Conservation (phyloP, 2,113 vertebrate species). For the Neodontobutis hainanensis region DNA sequence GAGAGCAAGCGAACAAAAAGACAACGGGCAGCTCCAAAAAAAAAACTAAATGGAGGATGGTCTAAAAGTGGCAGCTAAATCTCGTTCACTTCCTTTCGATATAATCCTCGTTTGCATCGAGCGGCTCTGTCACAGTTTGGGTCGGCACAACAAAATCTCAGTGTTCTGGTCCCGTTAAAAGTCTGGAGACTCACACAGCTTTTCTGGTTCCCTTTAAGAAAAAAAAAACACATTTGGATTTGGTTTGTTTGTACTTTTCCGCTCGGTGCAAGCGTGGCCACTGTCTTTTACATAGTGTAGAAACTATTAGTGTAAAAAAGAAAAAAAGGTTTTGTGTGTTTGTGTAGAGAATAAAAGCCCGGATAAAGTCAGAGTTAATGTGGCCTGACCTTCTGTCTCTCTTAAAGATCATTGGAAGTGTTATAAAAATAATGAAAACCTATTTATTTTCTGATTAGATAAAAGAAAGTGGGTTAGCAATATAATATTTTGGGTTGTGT, state of each 20-base stretch:
- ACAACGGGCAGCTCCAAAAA: conserved; percentile 36
- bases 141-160: conserved; percentile 29
- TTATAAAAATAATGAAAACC: no score
- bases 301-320: conserved; percentile 62
- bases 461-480: no score
- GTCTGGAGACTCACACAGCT: no score
- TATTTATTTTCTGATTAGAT: no score
- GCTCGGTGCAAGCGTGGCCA: conserved; percentile 31
- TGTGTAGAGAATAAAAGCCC: conserved; percentile 58
- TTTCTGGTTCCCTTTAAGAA: no score
- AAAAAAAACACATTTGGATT: background rate
- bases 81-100: conserved; percentile 24
- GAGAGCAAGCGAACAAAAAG: background rate
- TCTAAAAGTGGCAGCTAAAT: conserved; percentile 76
- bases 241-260: conserved; percentile 43
- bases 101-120: no score
- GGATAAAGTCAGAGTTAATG: conserved; percentile 42
- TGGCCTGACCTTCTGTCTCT: conserved; percentile 53
- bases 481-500: no score
- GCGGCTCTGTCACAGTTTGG: conserved; percentile 23
- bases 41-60: conserved; percentile 41
- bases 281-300: conserved; percentile 80
- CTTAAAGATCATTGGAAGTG: background rate
- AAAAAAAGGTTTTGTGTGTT: conserved; percentile 47
- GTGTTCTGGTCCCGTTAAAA: background rate